These are phyloP conservation scores for Tricholauxania praeusta DNA, from an alignment of 2,888 invertebrate species.

Conservation along the genomic window DNA sequence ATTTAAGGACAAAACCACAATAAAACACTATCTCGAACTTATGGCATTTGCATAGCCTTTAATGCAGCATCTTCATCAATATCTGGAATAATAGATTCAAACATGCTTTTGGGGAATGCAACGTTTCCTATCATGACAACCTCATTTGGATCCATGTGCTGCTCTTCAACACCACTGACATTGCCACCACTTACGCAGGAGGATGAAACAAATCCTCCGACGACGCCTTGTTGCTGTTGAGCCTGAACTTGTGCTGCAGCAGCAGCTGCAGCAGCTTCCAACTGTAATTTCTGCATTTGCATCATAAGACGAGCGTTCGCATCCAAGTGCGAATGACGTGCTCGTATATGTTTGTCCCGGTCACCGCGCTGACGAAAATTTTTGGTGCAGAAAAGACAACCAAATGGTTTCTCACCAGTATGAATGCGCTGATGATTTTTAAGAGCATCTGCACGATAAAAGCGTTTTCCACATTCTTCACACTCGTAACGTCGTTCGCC, in stretches of 20 bases:
- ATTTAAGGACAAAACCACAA: conserved; percentile 25
- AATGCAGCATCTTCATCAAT: conserved; percentile 49
- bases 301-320: conserved; percentile 65
- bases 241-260: conserved; percentile 42
- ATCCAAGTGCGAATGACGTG: conserved; percentile 69
- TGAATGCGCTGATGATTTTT: conserved; percentile 74
- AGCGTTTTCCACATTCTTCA: conserved; percentile 74
- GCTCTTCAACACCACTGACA: background rate
- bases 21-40: conserved; percentile 22
- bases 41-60: conserved; percentile 38
- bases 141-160: conserved; percentile 44
- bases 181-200: background rate
- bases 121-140: conserved; percentile 55
- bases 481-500: conserved; percentile 75
- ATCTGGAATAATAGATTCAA: conserved; percentile 54
- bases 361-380: conserved; percentile 73
- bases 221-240: conserved; percentile 37
- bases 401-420: conserved; percentile 72
- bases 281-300: conserved; percentile 64
- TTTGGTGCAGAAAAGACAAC: conserved; percentile 70
- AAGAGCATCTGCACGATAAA: conserved; percentile 75
- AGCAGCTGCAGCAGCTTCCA: conserved; percentile 61
- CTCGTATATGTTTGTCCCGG: conserved; percentile 72
- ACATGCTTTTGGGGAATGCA: conserved; percentile 57
- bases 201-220: conserved; percentile 24